Conservation (phyloP, 2,888 invertebrate species). For the Drosophila tanythrix region DNA sequence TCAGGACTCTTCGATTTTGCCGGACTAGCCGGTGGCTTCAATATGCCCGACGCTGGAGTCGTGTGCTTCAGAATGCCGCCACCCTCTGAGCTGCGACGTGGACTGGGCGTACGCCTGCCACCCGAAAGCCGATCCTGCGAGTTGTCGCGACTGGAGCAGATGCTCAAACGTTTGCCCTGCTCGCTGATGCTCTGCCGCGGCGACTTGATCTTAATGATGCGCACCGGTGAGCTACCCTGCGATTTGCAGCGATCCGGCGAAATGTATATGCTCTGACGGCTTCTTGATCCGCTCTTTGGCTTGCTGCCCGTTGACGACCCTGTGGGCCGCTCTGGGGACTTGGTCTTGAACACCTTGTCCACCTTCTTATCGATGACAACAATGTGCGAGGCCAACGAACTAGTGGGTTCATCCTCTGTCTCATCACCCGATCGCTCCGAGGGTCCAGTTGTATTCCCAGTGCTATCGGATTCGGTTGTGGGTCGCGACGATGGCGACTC, state of each 20-base stretch:
- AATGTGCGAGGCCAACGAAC: slow-evolving; percentile 64
- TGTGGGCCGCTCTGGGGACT: slow-evolving; percentile 67
- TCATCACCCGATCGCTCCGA: slow-evolving; percentile 84
- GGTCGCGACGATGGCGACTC: slow-evolving; percentile 83
- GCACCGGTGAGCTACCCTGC: slow-evolving; percentile 84
- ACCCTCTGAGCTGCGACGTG: slow-evolving; percentile 83
- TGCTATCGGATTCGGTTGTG: slow-evolving; percentile 82
- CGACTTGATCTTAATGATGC: slow-evolving; percentile 85
- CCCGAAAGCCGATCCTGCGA: slow-evolving; percentile 82
- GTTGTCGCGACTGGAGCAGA: slow-evolving; percentile 83
- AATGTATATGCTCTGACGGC: slow-evolving; percentile 87
- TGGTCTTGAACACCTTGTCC: slow-evolving; percentile 84
- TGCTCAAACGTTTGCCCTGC: slow-evolving; percentile 82
- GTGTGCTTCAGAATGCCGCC: slow-evolving; percentile 84
- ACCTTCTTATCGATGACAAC: slow-evolving; percentile 84
- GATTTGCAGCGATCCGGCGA: slow-evolving; percentile 85
- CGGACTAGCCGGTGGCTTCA: slow-evolving; percentile 83
- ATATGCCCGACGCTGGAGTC: slow-evolving; percentile 76
- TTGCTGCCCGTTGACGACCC: slow-evolving; percentile 53
- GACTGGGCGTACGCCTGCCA: slow-evolving; percentile 83
- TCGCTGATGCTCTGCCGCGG: slow-evolving; percentile 87
- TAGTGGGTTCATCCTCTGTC: slow-evolving; percentile 76
- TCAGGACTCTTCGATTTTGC: slow-evolving; percentile 84
- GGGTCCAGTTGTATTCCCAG: slow-evolving; percentile 81
- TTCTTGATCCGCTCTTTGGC: slow-evolving; percentile 66